Conservation (phyloP, 2,113 vertebrate genomes). For the Porphyrio hochstetteri region DNA sequence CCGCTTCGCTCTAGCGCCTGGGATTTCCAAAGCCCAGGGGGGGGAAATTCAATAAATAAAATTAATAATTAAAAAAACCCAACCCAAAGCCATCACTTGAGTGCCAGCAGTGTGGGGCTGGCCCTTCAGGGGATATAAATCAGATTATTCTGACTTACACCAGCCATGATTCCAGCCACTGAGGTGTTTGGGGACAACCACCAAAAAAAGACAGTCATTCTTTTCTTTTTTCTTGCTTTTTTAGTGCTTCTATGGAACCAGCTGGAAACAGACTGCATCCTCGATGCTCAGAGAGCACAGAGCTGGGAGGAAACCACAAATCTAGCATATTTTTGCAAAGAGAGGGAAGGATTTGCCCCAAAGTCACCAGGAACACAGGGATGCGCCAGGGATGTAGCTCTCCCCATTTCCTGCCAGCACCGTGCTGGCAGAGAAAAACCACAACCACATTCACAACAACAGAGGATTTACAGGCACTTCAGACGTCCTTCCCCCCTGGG, state of each 20-base stretch:
- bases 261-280: not conserved
- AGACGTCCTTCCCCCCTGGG: not conserved
- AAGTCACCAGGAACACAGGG: fast-evolving
- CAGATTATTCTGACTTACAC: not conserved
- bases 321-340: not conserved
- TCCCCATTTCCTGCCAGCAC: not conserved
- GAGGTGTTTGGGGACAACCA: not conserved
- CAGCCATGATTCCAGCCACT: not conserved
- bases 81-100: not conserved
- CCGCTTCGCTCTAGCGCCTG: not conserved
- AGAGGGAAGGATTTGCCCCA: not conserved
- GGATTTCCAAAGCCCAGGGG: not conserved
- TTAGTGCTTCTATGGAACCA: not conserved
- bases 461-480: too few species aligned
- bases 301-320: not conserved
- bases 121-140: not conserved
- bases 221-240: not conserved
- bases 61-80: not conserved
- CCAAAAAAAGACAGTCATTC: not conserved
- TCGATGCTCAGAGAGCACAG: not conserved
- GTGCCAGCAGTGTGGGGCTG: not conserved
- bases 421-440: too few species aligned
- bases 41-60: too few species aligned
- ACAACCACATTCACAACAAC: too few species aligned
- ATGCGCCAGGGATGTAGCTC: too few species aligned